Evolutionary conservation across 53 echinoderm and acorn worm species (phyloP).

Genomic region (Actinopyga echinites): DNA sequence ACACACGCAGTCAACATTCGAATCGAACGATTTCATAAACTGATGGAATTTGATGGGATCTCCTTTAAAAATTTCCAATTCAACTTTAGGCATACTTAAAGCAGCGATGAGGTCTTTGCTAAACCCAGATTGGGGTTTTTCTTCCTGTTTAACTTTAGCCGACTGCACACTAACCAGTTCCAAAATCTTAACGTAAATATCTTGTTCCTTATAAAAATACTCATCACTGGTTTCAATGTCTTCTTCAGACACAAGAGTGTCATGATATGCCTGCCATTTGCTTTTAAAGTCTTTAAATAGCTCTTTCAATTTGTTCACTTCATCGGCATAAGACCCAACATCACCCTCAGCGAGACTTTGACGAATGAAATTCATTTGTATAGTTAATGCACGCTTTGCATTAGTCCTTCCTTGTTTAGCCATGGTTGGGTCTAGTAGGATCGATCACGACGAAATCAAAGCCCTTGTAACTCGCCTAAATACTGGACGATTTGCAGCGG

Average conservation of each 20-base stretch:
- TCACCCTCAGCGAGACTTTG: conserved; percentile 30
- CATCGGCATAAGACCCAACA: not conserved
- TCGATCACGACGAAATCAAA: too few species aligned
- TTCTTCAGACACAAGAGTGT: not conserved
- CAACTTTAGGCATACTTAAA: conserved; percentile 48
- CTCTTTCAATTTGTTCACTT: conserved; percentile 12
- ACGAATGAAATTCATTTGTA: conserved; percentile 10
- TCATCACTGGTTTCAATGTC: conserved; percentile 24
- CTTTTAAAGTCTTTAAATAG: conserved; percentile 14
- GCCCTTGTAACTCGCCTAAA: too few species aligned
- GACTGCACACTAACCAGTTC: conserved; percentile 7
- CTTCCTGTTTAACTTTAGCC: conserved; percentile 16
- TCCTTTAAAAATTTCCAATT: conserved; percentile 41
- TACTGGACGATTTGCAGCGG: too few species aligned
- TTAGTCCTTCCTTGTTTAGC: not conserved
- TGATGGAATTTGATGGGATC: conserved; percentile 48
- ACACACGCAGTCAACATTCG: conserved; percentile 37
- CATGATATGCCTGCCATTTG: conserved; percentile 13
- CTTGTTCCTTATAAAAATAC: conserved; percentile 42
- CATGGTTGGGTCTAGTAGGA: too few species aligned
- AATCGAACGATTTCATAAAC: conserved; percentile 42
- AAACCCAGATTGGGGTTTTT: conserved; percentile 14
- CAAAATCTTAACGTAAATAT: conserved; percentile 14
- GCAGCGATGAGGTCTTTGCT: conserved; percentile 26
- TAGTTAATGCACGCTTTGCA: conserved; percentile 28